A percentile compares a stretch with the other conserved stretches of the same genome.
phyloP scores from a whole-genome alignment of 2,888 invertebrate genomes.

The Troilus luridus region DNA sequence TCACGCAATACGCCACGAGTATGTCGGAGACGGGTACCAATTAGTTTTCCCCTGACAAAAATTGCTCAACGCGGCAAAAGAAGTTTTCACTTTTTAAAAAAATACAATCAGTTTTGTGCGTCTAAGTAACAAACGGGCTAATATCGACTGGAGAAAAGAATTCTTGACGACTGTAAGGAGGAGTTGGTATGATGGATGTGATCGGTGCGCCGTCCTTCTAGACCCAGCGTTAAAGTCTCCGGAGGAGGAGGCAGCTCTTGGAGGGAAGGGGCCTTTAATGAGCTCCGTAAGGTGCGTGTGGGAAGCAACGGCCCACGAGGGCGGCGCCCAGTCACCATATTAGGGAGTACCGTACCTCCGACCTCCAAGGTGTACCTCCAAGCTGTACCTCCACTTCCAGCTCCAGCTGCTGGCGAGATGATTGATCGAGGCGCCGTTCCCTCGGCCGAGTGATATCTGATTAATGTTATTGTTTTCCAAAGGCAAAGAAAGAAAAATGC shows the following conservation, averaged over 20 bases:
- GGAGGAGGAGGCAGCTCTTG: not conserved
- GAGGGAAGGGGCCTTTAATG: not conserved
- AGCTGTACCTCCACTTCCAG: not conserved
- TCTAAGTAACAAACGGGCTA: not conserved
- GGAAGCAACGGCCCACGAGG: not conserved
- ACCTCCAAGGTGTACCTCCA: not conserved
- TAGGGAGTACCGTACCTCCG: not conserved
- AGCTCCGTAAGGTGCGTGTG: not conserved
- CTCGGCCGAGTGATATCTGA: not conserved
- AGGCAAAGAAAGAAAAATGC: not conserved
- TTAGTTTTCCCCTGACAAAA: too few species aligned
- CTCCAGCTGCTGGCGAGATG: not conserved
- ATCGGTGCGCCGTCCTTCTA: not conserved
- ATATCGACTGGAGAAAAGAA: not conserved
- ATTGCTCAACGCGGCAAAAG: too few species aligned
- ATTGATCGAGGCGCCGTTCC: not conserved
- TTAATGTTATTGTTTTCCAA: constrained; percentile 33
- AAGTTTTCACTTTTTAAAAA: too few species aligned
- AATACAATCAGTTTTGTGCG: too few species aligned
- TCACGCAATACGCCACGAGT: too few species aligned
- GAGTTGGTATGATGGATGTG: not conserved
- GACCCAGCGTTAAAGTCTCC: constrained; percentile 11
- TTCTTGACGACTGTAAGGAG: not conserved
- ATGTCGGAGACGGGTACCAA: too few species aligned
- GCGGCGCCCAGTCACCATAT: not conserved